Evolutionary conservation across 2,888 invertebrate genomes (phyloP).

Genomic region (Fragum sueziense): DNA sequence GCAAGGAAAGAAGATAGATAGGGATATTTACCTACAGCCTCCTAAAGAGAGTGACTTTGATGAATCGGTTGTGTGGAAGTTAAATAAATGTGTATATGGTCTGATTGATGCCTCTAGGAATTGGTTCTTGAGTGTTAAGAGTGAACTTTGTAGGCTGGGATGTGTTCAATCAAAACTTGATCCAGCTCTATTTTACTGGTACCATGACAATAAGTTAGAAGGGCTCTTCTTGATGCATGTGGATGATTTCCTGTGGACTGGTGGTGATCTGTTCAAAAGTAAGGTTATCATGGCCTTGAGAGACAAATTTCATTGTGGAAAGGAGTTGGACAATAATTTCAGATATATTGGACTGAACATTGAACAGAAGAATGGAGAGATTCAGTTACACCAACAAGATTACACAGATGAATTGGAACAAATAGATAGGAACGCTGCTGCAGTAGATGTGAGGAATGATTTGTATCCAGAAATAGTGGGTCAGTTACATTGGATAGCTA

Average conservation of each 20-base stretch:
- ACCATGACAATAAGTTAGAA: conserved; percentile 18
- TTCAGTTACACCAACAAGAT: conserved; percentile 37
- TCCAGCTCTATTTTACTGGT: conserved; percentile 54
- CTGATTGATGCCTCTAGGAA: conserved; percentile 46
- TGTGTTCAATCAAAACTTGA: conserved; percentile 47
- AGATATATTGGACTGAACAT: conserved; percentile 50
- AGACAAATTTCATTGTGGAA: conserved; percentile 39
- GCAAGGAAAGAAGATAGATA: conserved; percentile 35
- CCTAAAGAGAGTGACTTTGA: conserved; percentile 20
- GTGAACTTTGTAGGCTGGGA: conserved; percentile 22
- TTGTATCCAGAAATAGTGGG: conserved; percentile 33
- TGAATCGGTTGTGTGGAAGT: conserved; percentile 33
- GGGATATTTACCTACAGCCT: conserved; percentile 24
- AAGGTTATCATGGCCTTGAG: conserved; percentile 36
- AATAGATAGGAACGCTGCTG: conserved; percentile 9
- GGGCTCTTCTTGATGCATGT: conserved; percentile 54
- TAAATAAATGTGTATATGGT: conserved; percentile 48
- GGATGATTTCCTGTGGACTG: conserved; percentile 56
- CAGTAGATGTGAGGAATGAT: neutral
- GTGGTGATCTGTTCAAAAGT: conserved; percentile 9
- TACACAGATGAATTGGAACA: conserved; percentile 11
- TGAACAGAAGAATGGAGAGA: conserved; percentile 23
- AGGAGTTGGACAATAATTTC: conserved; percentile 37
- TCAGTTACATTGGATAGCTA: conserved; percentile 39
- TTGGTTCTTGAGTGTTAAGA: conserved; percentile 50